These are phyloP conservation scores for Drosophila dunni DNA, from an alignment of 1,140 invertebrate species.

Conservation along the genomic window DNA sequence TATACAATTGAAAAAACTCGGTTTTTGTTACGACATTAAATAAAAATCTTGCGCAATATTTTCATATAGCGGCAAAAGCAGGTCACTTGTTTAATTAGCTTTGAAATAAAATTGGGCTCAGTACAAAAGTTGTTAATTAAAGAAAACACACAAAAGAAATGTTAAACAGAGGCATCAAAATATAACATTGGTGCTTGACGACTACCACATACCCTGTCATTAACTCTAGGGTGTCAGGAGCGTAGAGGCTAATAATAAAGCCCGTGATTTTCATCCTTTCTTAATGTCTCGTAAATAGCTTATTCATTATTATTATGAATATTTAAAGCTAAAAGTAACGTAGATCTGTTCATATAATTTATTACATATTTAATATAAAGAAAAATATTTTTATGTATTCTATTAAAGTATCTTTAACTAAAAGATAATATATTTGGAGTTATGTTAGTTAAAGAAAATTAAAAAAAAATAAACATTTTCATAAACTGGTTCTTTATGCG, in stretches of 20 bases:
- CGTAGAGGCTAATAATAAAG: too few relatives aligned
- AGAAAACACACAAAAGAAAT: conserved; percentile 13
- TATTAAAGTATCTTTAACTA: too few relatives aligned
- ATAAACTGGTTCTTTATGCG: neutral
- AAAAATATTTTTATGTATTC: too few relatives aligned
- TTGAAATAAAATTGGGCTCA: conserved; percentile 9
- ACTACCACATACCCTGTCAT: neutral
- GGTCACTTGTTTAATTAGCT: conserved; percentile 33
- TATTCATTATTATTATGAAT: too few relatives aligned
- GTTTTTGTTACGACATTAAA: neutral
- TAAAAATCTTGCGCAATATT: conserved; percentile 6
- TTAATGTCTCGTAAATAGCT: too few relatives aligned
- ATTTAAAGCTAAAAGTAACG: too few relatives aligned
- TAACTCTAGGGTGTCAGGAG: neutral
- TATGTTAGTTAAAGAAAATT: too few relatives aligned
- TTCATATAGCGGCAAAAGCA: conserved; percentile 11
- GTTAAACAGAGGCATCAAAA: neutral
- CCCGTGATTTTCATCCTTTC: too few relatives aligned
- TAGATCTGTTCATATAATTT: too few relatives aligned
- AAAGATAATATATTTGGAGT: too few relatives aligned
- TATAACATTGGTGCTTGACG: too few relatives aligned
- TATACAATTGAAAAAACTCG: neutral
- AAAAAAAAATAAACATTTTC: neutral
- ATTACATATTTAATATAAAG: too few relatives aligned
- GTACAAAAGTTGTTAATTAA: conserved; percentile 20